Evolutionary conservation across 1,140 invertebrate genomes (phyloP), one percentile per base, ranked within the genome.

Genomic region (Ceratoteleas bidentatus): DNA sequence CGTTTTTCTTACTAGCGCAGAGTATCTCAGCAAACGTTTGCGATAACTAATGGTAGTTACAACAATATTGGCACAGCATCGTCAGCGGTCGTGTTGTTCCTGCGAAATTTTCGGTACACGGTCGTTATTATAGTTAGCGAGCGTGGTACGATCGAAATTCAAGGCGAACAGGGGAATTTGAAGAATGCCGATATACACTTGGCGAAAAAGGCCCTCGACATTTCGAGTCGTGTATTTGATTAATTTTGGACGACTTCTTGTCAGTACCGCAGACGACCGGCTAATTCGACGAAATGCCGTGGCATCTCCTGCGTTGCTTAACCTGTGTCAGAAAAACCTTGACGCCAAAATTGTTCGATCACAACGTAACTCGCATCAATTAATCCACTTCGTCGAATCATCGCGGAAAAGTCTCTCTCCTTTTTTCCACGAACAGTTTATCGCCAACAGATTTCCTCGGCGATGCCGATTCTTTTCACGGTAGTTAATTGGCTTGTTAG

Each of bases 241-340:
- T 81, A 75, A 81, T 81, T 81, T 81, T 68, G 65, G 66, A 70
- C 79, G 66, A 72, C 72, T 81, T 81, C 79, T 81, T 81, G 79
- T 81, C 79, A 76, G 61, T 34, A 24, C 52, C 52, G 74, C 58
- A 47, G 53, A 34, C 64, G 70, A 62, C 70, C 64, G 64, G 36
- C 70, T 69, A 81, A 75, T 75, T 74, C 78, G 65, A 52, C 69
- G 70, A 74, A 74, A 75, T 65, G 57, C 68, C 36, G 9, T 50
- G 66, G 76, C 61, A 73, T 79, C 76, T 45, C 54, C 32, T 47
- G 32, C 43, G 50, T 32, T 47, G 65, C 52, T 64, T 68, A 50
- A 45, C 56, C 24, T 54, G 58, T 11, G 49, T 38, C 49, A 62
- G 65, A 81, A 81, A 81, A 74, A 81, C n/a, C 36, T 64, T 65